These are phyloP conservation scores for Agraylea sexmaculata DNA, from an alignment of 1,140 invertebrate species.

Conservation along the genomic window DNA sequence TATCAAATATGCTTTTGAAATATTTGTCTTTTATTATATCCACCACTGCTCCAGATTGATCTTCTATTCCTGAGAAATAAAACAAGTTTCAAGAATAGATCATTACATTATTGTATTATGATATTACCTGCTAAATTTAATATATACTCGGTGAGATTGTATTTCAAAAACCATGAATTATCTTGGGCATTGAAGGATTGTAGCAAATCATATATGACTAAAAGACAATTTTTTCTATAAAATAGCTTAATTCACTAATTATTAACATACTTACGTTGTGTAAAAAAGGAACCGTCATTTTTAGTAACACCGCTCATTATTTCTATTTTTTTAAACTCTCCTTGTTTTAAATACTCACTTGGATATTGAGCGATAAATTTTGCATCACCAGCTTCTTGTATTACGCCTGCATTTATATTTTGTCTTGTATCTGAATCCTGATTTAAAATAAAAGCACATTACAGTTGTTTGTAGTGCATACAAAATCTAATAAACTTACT, in stretches of 20 bases:
- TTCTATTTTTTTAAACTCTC: slow-evolving; percentile 11
- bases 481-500: background rate
- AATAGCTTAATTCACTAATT: slow-evolving; percentile 3
- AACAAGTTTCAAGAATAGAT: background rate
- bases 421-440: background rate
- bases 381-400: slow-evolving; percentile 14
- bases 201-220: slow-evolving; percentile 12
- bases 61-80: slow-evolving; percentile 7
- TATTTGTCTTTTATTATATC: slow-evolving; percentile 13
- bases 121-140: background rate
- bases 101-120: background rate
- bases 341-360: slow-evolving; percentile 1
- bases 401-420: slow-evolving; percentile 4
- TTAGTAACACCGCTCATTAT: slow-evolving; percentile 17
- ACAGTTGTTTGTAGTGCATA: no score
- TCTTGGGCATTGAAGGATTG: slow-evolving; percentile 1
- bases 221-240: slow-evolving; percentile 2
- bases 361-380: slow-evolving; percentile 14
- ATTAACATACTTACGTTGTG: slow-evolving; percentile 2
- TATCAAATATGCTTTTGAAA: slow-evolving; percentile 12
- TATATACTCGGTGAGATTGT: background rate
- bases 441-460: background rate
- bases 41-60: slow-evolving; percentile 1
- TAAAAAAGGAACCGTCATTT: slow-evolving; percentile 18
- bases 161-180: slow-evolving; percentile 7